Evolutionary conservation across 1,140 invertebrate genomes (phyloP).

Genomic region (Drosophila tropicalis): DNA sequence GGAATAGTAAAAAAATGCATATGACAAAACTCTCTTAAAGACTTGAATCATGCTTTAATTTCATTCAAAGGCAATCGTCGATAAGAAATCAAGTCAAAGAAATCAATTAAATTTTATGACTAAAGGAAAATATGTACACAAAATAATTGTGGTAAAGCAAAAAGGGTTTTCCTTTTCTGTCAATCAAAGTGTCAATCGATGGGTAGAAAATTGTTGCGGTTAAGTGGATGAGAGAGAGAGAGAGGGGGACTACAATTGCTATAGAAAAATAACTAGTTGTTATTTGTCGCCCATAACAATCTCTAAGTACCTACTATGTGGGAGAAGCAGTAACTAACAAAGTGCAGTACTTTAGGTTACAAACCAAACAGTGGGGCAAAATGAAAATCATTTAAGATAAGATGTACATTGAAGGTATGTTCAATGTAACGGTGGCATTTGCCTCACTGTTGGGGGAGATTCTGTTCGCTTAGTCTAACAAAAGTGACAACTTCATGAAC

Average conservation of each 20-base stretch:
- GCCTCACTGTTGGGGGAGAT: conserved; percentile 37
- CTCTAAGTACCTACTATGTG: not conserved
- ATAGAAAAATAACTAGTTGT: conserved; percentile 27
- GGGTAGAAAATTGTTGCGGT: not conserved
- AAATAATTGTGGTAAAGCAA: conserved; percentile 20
- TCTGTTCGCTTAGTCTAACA: conserved; percentile 31
- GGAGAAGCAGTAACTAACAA: conserved; percentile 24
- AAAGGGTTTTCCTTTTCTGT: conserved; percentile 21
- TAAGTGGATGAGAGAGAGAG: not conserved
- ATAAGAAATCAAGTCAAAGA: conserved; percentile 34
- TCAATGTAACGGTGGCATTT: not conserved
- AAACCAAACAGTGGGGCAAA: conserved; percentile 23
- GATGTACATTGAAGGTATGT: no score
- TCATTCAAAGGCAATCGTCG: conserved; percentile 16
- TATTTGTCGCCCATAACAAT: conserved; percentile 49
- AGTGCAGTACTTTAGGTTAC: not conserved
- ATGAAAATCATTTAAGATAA: no score
- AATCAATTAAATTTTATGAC: conserved; percentile 38
- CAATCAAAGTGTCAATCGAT: conserved; percentile 54
- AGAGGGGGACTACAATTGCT: conserved; percentile 12
- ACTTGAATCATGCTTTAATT: conserved; percentile 15
- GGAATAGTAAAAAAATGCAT: conserved; percentile 68
- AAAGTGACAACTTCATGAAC: conserved; percentile 77
- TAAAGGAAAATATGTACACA: not conserved
- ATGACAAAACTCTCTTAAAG: conserved; percentile 25